Conservation (phyloP, 2,888 invertebrate species). For the Drosophila aldrichi region DNA sequence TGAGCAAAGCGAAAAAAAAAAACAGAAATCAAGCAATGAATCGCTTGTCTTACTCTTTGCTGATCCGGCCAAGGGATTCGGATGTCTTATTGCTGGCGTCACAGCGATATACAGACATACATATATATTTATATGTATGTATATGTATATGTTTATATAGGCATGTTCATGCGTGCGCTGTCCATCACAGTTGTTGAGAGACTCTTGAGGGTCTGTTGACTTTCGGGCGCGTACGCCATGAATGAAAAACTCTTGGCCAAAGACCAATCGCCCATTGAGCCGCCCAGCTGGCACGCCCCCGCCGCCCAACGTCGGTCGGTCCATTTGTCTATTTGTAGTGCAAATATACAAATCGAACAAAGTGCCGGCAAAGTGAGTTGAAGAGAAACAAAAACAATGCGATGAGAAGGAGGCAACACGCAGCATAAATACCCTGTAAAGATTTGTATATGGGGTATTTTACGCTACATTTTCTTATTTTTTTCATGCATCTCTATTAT, state of each 20-base stretch:
- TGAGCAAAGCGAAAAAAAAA: background rate
- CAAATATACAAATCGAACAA: slow-evolving; percentile 72
- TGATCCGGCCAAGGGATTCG: slow-evolving; percentile 11
- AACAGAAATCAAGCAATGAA: slow-evolving; percentile 39
- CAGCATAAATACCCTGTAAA: slow-evolving; percentile 36
- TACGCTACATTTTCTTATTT: background rate
- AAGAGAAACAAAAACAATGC: slow-evolving; percentile 23
- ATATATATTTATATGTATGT: background rate
- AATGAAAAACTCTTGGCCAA: slow-evolving; percentile 75
- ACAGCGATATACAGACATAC: background rate
- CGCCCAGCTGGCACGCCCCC: slow-evolving; percentile 5
- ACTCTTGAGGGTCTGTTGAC: slow-evolving; percentile 66
- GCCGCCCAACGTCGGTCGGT: background rate
- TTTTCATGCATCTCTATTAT: no score
- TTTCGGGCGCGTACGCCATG: slow-evolving; percentile 60
- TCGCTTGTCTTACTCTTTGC: slow-evolving; percentile 29
- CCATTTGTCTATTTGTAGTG: slow-evolving; percentile 67
- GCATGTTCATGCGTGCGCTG: slow-evolving; percentile 22
- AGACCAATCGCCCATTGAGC: slow-evolving; percentile 20
- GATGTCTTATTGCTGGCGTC: slow-evolving; percentile 37
- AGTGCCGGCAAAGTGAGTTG: slow-evolving; percentile 50
- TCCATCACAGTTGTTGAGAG: slow-evolving; percentile 29
- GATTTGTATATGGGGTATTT: background rate
- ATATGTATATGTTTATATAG: background rate
- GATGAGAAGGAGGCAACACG: slow-evolving; percentile 4